A percentile compares a stretch with the other conserved stretches of the same genome.
phyloP scores from a whole-genome alignment of 2,888 invertebrate species.

The Acleris sparsana region DNA sequence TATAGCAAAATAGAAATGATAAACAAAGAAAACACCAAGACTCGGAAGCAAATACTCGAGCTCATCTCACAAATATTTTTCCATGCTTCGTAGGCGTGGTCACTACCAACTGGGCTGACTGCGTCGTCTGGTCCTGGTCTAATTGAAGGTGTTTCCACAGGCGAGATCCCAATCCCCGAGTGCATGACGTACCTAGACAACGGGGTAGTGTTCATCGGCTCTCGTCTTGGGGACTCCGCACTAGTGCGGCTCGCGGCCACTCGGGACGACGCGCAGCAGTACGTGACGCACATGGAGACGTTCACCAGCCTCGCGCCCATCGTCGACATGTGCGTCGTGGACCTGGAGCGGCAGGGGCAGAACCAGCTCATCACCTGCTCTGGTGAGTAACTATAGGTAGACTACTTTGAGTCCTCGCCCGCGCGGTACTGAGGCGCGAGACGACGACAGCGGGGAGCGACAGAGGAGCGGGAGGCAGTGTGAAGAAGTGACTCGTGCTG shows the following conservation, averaged over 20 bases:
- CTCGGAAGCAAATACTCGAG: too few relatives aligned
- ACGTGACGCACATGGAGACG: constrained; percentile 96
- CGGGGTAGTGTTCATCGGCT: constrained; percentile 98
- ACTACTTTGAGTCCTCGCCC: too few relatives aligned
- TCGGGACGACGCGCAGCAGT: constrained; percentile 93
- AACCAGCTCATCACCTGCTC: constrained; percentile 99
- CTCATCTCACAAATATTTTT: too few relatives aligned
- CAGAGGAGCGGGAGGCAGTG: too few relatives aligned
- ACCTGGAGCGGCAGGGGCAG: constrained; percentile 98
- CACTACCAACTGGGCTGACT: too few relatives aligned
- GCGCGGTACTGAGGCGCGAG: too few relatives aligned
- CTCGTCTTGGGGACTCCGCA: constrained; percentile 98
- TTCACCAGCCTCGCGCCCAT: constrained; percentile 99
- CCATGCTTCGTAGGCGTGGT: too few relatives aligned
- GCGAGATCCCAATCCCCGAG: constrained; percentile 96
- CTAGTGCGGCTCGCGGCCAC: constrained; percentile 94
- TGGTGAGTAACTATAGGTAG: constrained; percentile 69
- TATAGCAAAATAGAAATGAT: too few relatives aligned
- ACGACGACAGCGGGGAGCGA: too few relatives aligned
- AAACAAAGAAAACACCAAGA: too few relatives aligned
- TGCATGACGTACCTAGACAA: constrained; percentile 99
- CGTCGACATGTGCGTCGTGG: constrained; percentile 98
- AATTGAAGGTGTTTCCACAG: constrained; percentile 57
- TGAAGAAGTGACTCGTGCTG: too few relatives aligned
- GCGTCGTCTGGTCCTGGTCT: too few relatives aligned